These are phyloP conservation scores for Diadophis punctatus DNA, from an alignment of 2,113 vertebrate species.

Conservation along the genomic window DNA sequence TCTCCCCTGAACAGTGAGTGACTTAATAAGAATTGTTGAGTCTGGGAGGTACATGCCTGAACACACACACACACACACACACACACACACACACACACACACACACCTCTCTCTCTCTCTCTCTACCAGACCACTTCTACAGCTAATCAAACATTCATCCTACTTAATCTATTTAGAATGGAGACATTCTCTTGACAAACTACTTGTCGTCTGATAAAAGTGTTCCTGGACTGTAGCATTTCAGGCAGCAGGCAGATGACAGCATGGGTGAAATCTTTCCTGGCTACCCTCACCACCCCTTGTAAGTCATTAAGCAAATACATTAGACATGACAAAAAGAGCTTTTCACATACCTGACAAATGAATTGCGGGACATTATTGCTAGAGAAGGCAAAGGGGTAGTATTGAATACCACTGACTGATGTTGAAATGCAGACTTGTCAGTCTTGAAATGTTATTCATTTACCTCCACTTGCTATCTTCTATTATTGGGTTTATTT, in stretches of 20 bases:
- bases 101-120: not conserved
- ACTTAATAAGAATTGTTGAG: not conserved
- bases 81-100: not conserved
- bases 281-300: slow-evolving; percentile 2
- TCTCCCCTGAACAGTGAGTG: not conserved
- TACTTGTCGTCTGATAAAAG: not conserved
- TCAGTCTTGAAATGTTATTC: not conserved
- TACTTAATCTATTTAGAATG: not conserved
- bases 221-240: not conserved
- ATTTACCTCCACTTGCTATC: not conserved
- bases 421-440: not conserved
- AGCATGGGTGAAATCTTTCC: slow-evolving; percentile 21
- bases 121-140: not conserved
- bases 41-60: not conserved
- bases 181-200: not conserved
- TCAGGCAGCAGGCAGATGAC: not conserved
- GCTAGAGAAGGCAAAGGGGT: not conserved
- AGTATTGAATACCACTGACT: not conserved
- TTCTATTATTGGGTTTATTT: not conserved
- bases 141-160: not conserved
- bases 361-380: not conserved
- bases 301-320: not conserved
- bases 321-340: not conserved
- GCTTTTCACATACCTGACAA: not conserved
- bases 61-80: not conserved